Percentiles rank a stretch among this genome's conserved stretches.
Evolutionary conservation across 2,888 invertebrate species (phyloP).

Genomic region (Ellobium chinense): DNA sequence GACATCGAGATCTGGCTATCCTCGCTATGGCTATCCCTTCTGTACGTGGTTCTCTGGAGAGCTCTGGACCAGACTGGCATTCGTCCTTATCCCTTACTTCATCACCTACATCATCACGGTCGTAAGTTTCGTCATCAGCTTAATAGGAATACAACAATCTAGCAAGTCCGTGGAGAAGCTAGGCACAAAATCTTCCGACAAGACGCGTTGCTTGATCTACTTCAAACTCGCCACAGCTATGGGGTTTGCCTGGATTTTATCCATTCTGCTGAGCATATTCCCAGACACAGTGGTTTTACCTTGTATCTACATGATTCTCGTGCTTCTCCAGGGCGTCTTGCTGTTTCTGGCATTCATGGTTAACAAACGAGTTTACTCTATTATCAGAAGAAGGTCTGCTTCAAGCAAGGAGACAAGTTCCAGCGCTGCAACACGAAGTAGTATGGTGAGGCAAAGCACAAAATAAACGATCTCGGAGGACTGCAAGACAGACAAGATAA

Average conservation of each 20-base stretch:
- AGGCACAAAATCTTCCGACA: background rate
- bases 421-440: no score
- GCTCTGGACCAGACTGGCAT: constrained; percentile 11
- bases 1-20: background rate
- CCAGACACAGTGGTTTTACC: background rate
- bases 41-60: constrained; percentile 41
- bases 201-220: constrained; percentile 11
- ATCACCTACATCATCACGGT: constrained; percentile 45
- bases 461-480: no score
- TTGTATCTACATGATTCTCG: constrained; percentile 3
- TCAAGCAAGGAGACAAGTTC: no score
- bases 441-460: no score
- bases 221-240: constrained; percentile 34
- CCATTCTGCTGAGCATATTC: background rate
- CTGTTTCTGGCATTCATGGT: constrained; percentile 30
- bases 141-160: constrained; percentile 41
- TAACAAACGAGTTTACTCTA: constrained; percentile 9
- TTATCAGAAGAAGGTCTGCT: background rate
- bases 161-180: background rate
- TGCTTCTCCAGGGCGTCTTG: constrained; percentile 24
- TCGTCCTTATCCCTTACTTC: constrained; percentile 44
- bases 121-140: constrained; percentile 46
- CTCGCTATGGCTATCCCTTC: constrained; percentile 22
- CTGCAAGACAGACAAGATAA: no score
- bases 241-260: constrained; percentile 21